A percentile compares a stretch with the other conserved stretches of the same genome.
phyloP scores from a whole-genome alignment of 37 sponge, comb jelly and placozoan genomes.

The Theonella swinhoei region DNA sequence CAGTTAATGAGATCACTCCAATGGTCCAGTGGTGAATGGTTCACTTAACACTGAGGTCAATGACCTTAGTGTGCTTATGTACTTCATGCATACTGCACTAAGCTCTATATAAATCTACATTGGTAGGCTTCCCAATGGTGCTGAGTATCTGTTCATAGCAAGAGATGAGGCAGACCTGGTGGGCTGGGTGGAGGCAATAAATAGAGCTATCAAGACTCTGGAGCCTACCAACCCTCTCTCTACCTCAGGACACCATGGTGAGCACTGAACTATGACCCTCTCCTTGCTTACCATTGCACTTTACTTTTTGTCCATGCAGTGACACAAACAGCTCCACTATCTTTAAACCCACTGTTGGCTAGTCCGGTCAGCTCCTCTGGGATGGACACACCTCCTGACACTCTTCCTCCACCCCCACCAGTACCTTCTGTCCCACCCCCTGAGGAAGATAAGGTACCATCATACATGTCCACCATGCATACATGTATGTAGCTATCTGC shows the following conservation, averaged over 20 bases:
- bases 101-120: too few species aligned
- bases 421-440: neutral
- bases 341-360: neutral
- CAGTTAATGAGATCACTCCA: too few species aligned
- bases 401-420: constrained; percentile 4
- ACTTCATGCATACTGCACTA: too few species aligned
- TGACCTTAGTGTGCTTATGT: too few species aligned
- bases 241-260: neutral
- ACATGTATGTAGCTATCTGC: too few species aligned
- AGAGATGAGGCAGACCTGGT: constrained; percentile 59
- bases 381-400: neutral
- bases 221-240: neutral
- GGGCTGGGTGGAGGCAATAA: constrained; percentile 79
- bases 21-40: too few species aligned
- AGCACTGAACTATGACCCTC: neutral
- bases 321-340: neutral
- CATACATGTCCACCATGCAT: too few species aligned
- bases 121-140: constrained; percentile 77
- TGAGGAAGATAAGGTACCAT: neutral
- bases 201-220: constrained; percentile 45
- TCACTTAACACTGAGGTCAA: too few species aligned
- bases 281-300: too few species aligned
- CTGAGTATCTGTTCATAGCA: constrained; percentile 89
- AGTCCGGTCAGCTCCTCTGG: neutral
- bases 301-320: too few species aligned